Evolutionary conservation across 2,113 vertebrate species (phyloP), one percentile per base, ranked within the genome.

Genomic region (Poeciliopsis occidentalis): DNA sequence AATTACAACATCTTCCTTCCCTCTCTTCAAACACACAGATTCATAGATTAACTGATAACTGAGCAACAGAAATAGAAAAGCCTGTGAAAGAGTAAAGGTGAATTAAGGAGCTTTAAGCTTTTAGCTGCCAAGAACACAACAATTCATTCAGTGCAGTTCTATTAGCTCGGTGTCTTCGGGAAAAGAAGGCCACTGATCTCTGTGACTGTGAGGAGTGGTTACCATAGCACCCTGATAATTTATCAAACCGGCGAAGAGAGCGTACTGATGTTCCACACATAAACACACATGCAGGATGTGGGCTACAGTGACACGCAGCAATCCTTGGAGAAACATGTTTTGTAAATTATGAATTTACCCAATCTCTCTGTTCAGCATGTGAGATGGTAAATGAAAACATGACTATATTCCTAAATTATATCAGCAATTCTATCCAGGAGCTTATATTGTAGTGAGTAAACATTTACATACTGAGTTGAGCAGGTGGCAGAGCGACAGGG

Each of bases 181-280:
- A 57, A 83, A 90, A 85, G 78, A 88, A 86, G 83, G 79, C 88
- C 79, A 80, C 77, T 90, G 92, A 92, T 91, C 87, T 85, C 75
- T 80, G 68, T 37, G 87, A 81, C 86, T 80, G 76, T 77, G 84
- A 92, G 89, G 85, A 80, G 81, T 4, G 31, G 91, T 94, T 82
- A 66, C 88, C 90, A 90, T 91, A 87, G 91, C 82, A 92, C 93
- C 93, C 81, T 15, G 87, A 89, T 88, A 85, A 91, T 93, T 94
- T 93, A 93, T 94, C 93, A 92, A 89, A 90, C 83, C 78, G 68
- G 73, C 73, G 65, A 76, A 86, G 84, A 66, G 86, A 76, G 79
- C 87, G 70, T 34, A 51, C 75, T 73, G 70, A 87, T 85, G 77
- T 73, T 17, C 31, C 76, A 12, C 57, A 27, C 77, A 1, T 44